Evolutionary conservation across 2,888 invertebrate genomes (phyloP), one percentile per base, ranked within the genome.

Genomic region (Amblyjoppa fuscipennis): DNA sequence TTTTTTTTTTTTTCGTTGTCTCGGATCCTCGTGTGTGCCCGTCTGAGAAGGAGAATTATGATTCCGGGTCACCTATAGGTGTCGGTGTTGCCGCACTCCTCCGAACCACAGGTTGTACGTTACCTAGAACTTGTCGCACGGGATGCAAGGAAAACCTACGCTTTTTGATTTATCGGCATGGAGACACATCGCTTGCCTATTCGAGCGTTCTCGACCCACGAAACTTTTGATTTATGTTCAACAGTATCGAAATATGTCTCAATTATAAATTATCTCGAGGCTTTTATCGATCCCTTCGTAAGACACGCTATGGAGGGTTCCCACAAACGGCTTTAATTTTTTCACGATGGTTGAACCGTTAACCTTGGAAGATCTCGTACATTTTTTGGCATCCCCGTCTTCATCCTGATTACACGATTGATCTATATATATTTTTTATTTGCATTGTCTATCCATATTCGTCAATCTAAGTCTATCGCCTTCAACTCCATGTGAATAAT

Each of bases 21-120:
- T 61, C 20, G 11, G 31, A 78, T 34, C 59, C 49, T 53, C 16
- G 31, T 51, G 38, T 31, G 73, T 70, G 51, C 61, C 56, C 61
- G 16, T 41, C 70, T 3, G 16, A 49, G n/a, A 49, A 69, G 53
- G 87, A 16, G 45, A 90, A 90, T 89, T 88, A 90, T 87, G 87
- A 87, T 88, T 88, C 87, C 86, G 83, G 88, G 88, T 89, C 87
- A 88, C 79, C 83, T 77, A 84, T 84, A 85, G 85, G 86, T 76
- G 85, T 83, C 86, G 85, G 78, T 66, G 69, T 77, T 56, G 61
- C 83, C 80, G 56, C 31, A 70, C 69, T 51, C 77, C 41, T 25
- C 59, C 25, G 61, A 11, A 78, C 56, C 25, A 49, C 51, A 79
- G 53, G 13, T 59, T 71, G 51, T 68, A 25, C 61, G 81, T 45